A percentile compares a stretch with the other conserved stretches of the same genome.
Evolutionary conservation across 2,113 vertebrate species (phyloP).

Genomic region (Anoplopoma fimbria): DNA sequence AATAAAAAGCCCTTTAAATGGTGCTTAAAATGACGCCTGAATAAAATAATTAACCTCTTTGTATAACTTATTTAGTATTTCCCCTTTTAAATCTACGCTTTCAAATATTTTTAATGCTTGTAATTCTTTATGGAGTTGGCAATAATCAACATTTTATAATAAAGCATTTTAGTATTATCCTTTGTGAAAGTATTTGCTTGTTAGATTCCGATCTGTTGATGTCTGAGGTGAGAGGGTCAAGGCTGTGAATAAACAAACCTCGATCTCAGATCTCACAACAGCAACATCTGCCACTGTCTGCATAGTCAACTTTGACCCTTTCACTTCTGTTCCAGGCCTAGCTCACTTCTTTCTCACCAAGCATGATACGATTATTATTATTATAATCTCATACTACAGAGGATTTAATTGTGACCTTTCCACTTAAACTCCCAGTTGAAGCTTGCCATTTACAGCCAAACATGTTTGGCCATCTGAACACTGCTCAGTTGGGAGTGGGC

Average conservation of each 20-base stretch:
- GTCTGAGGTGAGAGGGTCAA: slow-evolving; percentile 9
- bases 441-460: slow-evolving; percentile 55
- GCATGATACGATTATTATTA: too few species aligned
- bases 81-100: not conserved
- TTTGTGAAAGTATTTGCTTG: not conserved
- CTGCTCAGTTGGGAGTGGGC: slow-evolving; percentile 17
- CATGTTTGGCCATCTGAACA: slow-evolving; percentile 12
- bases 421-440: slow-evolving; percentile 49
- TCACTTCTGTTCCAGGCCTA: slow-evolving; percentile 23
- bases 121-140: not conserved
- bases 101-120: not conserved
- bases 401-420: slow-evolving; percentile 51
- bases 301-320: slow-evolving; percentile 37
- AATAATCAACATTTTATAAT: not conserved
- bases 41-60: not conserved
- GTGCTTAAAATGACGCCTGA: not conserved
- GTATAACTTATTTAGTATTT: not conserved
- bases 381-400: slow-evolving; percentile 3
- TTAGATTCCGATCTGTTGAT: slow-evolving; percentile 15
- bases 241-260: slow-evolving; percentile 34
- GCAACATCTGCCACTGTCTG: slow-evolving; percentile 38
- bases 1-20: not conserved
- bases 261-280: slow-evolving; percentile 18
- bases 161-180: not conserved
- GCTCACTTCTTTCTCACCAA: too few species aligned